Percentiles rank a stretch among this genome's conserved stretches.
These are phyloP conservation scores for Spermophilus dauricus DNA, from an alignment of 2,113 vertebrate species.

Conservation along the genomic window DNA sequence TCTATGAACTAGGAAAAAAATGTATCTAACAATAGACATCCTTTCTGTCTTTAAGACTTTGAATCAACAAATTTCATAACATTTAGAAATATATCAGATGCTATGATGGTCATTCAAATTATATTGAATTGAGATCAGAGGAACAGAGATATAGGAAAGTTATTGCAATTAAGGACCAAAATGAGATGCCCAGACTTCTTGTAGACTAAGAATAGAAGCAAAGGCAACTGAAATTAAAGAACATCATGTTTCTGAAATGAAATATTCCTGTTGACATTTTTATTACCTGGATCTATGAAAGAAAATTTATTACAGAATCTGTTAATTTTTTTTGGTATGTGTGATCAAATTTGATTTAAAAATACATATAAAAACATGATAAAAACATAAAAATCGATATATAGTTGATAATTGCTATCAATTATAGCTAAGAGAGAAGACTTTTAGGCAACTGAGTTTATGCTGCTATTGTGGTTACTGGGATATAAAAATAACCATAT, in stretches of 20 bases:
- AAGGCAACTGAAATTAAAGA: background rate
- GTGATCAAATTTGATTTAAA: background rate
- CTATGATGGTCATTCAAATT: background rate
- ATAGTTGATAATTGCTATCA: background rate
- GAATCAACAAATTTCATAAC: background rate
- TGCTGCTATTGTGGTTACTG: background rate
- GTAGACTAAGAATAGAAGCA: background rate
- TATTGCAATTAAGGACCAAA: background rate
- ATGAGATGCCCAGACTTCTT: background rate
- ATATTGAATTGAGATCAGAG: background rate
- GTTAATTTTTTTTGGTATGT: background rate
- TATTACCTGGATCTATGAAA: background rate
- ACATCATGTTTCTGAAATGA: background rate
- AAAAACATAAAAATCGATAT: background rate
- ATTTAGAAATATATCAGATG: conserved; percentile 15
- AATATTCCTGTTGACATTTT: background rate
- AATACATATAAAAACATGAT: background rate
- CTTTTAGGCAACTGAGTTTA: background rate
- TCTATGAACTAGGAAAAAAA: background rate
- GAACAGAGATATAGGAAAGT: background rate
- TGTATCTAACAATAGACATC: background rate
- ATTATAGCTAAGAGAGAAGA: background rate
- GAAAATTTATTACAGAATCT: background rate
- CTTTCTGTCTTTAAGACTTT: background rate
- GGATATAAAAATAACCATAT: background rate